Evolutionary conservation across 2,113 vertebrate genomes (phyloP), one percentile per base, ranked within the genome.

Genomic region (Dicerorhinus sumatrensis): DNA sequence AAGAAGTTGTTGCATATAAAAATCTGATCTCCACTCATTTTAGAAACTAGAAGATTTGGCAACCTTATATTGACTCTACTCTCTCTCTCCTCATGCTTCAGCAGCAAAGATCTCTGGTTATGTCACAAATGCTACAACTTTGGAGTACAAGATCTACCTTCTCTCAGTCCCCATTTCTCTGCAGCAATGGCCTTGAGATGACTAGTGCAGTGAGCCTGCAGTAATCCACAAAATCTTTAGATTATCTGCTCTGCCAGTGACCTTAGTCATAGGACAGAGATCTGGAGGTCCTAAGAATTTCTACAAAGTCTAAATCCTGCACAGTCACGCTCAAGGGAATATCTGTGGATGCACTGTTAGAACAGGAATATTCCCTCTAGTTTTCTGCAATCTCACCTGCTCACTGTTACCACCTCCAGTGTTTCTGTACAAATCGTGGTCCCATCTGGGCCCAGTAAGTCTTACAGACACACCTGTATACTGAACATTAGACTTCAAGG

Each of bases 1-100:
- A 90, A 86, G 27, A 88, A 96, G 80, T 20, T 77, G 18, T 88
- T 79, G 27, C 25, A 72, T 56, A 65, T 91, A 73, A 96, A 94
- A 94, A 84, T 84, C n/a, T 76, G 8, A 79, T 91, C 33, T 92
- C 69, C 21, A 46, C 33, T 75, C 65, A 80, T 93, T 93, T 86
- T 82, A 86, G 89, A 81, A 95, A 81, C 27, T n/a, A 58, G 33
- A 92, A 58, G 33, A 92, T 89, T 69, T 83, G 20, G 70, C 16
- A 94, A 62, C 17, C 33, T 29, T 21, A n/a, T 25, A 51, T 63
- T 70, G 29, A 84, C 23, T 60, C 63, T 20, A 21, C 31, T 60
- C 17, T 60, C 48, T 73, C 65, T 81, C 42, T 48, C 56, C 39
- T 94, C 42, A 31, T 56, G 17, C 18, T 4, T 56, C 84, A 67